Conservation (phyloP, 1,140 invertebrate species). For the Drosophila kepulauana region DNA sequence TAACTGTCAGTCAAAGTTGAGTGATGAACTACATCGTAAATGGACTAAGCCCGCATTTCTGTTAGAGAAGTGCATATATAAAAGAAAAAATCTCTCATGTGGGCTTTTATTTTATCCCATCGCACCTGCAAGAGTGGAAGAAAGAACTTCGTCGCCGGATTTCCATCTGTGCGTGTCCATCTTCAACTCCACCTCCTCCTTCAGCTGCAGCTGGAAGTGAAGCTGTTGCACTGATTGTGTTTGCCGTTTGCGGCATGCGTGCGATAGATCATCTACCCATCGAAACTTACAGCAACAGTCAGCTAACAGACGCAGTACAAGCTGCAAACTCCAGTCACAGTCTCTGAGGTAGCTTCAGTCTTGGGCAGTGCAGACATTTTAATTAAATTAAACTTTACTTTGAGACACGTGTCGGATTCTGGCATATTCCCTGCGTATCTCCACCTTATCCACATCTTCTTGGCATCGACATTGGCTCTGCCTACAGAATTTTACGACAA, state of each 20-base stretch:
- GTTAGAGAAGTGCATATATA: background rate
- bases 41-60: background rate
- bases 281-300: conserved; percentile 9
- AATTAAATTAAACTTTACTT: conserved; percentile 83
- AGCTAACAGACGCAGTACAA: background rate
- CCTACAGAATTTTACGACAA: conserved; percentile 64
- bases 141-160: conserved; percentile 12
- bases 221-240: conserved; percentile 67
- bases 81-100: background rate
- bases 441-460: conserved; percentile 5
- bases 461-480: conserved; percentile 42
- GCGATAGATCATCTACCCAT: conserved; percentile 72
- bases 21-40: conserved; percentile 10
- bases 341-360: background rate
- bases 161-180: conserved; percentile 43
- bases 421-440: conserved; percentile 18
- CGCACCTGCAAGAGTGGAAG: conserved; percentile 12
- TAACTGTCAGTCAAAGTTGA: background rate
- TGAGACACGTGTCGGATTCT: conserved; percentile 73
- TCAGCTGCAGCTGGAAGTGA: background rate
- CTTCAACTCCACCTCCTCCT: background rate
- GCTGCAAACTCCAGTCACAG: conserved; percentile 10
- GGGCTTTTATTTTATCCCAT: conserved; percentile 42
- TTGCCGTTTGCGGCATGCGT: conserved; percentile 67
- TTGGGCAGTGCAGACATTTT: conserved; percentile 68